These are phyloP conservation scores for Percina caprodes DNA, from an alignment of 2,113 vertebrate genomes.

Conservation along the genomic window DNA sequence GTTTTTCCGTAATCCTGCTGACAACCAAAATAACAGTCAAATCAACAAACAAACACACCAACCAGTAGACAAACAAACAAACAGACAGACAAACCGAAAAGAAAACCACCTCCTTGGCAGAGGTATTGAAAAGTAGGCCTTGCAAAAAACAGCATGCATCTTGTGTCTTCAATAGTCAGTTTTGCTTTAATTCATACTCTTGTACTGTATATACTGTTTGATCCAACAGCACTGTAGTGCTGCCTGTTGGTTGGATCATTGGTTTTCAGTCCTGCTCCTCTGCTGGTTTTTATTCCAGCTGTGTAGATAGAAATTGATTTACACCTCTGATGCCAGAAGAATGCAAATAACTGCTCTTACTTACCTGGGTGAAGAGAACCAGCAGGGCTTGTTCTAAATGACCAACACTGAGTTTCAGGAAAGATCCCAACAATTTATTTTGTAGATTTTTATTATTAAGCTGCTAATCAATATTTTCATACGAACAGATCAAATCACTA, in stretches of 20 bases:
- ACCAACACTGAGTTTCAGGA: background rate
- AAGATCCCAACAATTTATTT: background rate
- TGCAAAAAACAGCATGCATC: background rate
- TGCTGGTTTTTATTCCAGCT: slow-evolving; percentile 29
- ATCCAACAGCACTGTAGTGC: background rate
- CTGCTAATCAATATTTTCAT: background rate
- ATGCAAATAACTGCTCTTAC: slow-evolving; percentile 34
- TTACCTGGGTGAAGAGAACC: background rate
- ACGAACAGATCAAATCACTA: background rate
- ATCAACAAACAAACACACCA: too few species aligned
- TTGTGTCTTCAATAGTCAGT: background rate
- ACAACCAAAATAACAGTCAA: too few species aligned
- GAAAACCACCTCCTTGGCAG: too few species aligned
- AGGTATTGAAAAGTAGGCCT: background rate
- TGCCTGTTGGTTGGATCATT: background rate
- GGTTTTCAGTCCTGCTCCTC: background rate
- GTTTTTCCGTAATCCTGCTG: too few species aligned
- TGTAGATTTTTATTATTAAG: background rate
- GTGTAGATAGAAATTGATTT: slow-evolving; percentile 26
- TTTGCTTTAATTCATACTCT: background rate
- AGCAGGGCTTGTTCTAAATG: background rate
- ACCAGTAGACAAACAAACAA: too few species aligned
- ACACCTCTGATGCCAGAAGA: slow-evolving; percentile 17
- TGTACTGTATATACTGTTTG: background rate
- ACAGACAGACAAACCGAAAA: too few species aligned